A percentile compares a stretch with the other conserved stretches of the same genome.
phyloP scores from a whole-genome alignment of 2,113 vertebrate genomes.

The Vimba vimba region DNA sequence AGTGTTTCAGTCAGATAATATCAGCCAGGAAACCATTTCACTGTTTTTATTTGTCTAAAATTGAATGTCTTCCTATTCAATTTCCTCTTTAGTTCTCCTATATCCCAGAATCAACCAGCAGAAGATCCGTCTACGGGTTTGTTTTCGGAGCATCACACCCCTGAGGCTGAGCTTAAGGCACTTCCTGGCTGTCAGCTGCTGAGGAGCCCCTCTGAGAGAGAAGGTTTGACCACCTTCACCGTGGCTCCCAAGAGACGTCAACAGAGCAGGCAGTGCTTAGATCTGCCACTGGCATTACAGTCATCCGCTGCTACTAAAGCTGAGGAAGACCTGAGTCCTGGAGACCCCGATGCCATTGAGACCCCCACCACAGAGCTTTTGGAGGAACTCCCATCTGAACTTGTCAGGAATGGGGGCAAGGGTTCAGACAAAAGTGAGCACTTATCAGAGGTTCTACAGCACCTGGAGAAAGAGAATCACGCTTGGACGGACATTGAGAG shows the following conservation, averaged over 20 bases:
- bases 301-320: neutral
- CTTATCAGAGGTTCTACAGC: neutral
- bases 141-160: neutral
- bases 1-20: no score
- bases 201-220: slow-evolving; percentile 83
- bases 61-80: neutral
- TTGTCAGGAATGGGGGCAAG: neutral
- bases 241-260: slow-evolving; percentile 83
- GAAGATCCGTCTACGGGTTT: neutral
- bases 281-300: slow-evolving; percentile 58
- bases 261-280: slow-evolving; percentile 65
- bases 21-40: no score
- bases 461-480: neutral
- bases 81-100: neutral
- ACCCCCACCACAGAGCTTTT: neutral
- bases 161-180: slow-evolving; percentile 66
- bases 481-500: neutral
- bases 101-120: slow-evolving; percentile 1
- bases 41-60: no score
- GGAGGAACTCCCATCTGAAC: neutral
- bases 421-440: neutral
- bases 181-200: slow-evolving; percentile 80
- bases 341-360: neutral
- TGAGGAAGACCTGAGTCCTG: neutral
- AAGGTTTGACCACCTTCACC: slow-evolving; percentile 88